Conservation (phyloP, 2,797 vertebrate genomes). For the Lagorchestes hirsutus region DNA sequence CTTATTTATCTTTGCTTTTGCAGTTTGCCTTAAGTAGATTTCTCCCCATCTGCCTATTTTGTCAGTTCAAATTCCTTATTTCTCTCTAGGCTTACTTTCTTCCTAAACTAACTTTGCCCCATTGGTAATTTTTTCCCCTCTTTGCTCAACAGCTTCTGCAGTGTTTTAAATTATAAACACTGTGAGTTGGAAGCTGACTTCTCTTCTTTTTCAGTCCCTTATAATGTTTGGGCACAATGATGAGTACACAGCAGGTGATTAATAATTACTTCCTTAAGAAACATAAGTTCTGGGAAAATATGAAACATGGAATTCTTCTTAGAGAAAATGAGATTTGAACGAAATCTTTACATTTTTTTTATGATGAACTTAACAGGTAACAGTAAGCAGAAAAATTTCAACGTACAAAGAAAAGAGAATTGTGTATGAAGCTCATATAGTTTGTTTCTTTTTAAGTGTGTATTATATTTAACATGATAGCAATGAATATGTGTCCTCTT, state of each 20-base stretch:
- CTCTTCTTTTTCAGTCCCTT: not conserved
- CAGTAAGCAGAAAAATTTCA: not conserved
- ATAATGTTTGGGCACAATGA: not conserved
- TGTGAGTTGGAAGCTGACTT: not conserved
- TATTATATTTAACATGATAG: not conserved
- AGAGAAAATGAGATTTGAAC: not conserved
- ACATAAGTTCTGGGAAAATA: constrained; percentile 7
- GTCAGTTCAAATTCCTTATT: not conserved
- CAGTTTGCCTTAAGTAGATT: not conserved
- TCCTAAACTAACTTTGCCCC: not conserved
- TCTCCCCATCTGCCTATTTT: not conserved
- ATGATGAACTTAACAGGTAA: not conserved
- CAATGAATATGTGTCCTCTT: not conserved
- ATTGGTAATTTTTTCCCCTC: not conserved
- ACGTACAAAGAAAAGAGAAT: not conserved
- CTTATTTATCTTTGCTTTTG: not conserved
- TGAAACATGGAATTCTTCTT: not conserved
- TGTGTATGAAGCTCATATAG: not conserved
- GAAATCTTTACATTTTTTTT: not conserved
- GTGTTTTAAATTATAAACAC: not conserved
- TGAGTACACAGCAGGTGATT: not conserved
- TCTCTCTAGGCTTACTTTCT: not conserved
- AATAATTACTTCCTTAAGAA: not conserved
- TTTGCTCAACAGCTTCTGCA: not conserved
- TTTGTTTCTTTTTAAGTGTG: not conserved